phyloP scores from a whole-genome alignment of 2,888 invertebrate genomes.

The Dascillus cervinus region DNA sequence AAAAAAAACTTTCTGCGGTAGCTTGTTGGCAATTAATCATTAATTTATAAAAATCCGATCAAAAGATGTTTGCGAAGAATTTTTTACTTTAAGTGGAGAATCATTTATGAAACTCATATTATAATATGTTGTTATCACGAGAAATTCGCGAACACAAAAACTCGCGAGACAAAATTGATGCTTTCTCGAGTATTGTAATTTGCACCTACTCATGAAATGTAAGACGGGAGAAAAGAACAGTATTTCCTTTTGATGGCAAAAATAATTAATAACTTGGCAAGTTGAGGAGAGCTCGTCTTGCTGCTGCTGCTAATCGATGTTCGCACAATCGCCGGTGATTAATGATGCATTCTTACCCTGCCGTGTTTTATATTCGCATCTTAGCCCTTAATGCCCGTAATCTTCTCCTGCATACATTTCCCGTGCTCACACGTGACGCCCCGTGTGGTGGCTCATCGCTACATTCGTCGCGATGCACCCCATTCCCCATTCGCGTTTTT shows the following conservation, averaged over 20 bases:
- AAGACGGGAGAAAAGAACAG: slow-evolving; percentile 25
- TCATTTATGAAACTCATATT: slow-evolving; percentile 18
- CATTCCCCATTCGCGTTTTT: too few relatives aligned
- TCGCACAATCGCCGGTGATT: slow-evolving; percentile 37
- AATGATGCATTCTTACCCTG: slow-evolving; percentile 28
- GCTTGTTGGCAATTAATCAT: slow-evolving; percentile 25
- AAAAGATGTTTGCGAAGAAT: slow-evolving; percentile 24
- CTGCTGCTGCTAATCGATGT: slow-evolving; percentile 40
- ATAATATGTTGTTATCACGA: slow-evolving; percentile 14
- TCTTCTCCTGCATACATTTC: slow-evolving; percentile 14
- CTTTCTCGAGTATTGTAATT: slow-evolving; percentile 28
- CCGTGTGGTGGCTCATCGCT: too few relatives aligned
- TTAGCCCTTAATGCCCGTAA: slow-evolving; percentile 12
- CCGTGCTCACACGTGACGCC: slow-evolving; percentile 15
- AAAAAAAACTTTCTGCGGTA: too few relatives aligned
- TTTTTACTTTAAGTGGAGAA: slow-evolving; percentile 19
- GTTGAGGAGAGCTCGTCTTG: slow-evolving; percentile 22
- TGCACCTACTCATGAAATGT: slow-evolving; percentile 30
- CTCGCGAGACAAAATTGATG: slow-evolving; percentile 30
- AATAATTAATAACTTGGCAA: slow-evolving; percentile 38
- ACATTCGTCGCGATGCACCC: too few relatives aligned
- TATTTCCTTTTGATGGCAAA: slow-evolving; percentile 33
- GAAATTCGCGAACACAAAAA: slow-evolving; percentile 20
- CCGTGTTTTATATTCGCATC: slow-evolving; percentile 21
- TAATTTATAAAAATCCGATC: slow-evolving; percentile 17